Base-by-base conservation (phyloP, 2,113 vertebrate genomes). In the Proterorhinus semilunaris region DNA sequence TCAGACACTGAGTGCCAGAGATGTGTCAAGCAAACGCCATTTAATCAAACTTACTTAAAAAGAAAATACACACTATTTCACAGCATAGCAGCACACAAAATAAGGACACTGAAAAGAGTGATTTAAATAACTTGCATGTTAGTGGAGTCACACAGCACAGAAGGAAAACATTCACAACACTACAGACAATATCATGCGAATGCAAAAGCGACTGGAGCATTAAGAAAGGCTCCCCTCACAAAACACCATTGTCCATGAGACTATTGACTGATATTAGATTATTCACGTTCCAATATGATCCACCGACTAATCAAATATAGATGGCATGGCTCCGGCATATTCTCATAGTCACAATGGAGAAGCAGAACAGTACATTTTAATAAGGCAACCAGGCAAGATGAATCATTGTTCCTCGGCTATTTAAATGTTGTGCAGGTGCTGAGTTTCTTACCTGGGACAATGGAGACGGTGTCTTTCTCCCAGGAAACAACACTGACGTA, bases 381-480 rank as follows among this genome's bases (percentile, higher is more conserved):
- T 27, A 7, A 51, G 43, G 45, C 15, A 58, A 6, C 36, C 27
- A 12, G 42, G 8, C 6, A 43, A 7, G 36, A 43, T 15, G 2
- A 59, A 44, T 45, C 36, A n/a, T 44, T 61, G 5, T 13, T 44
- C 43, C 9, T 61, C 36, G 12, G 13, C 36, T 27, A 0, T 10
- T 44, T 44, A 42, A 44, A n/a, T 61, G 3, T 45, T 42, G 36
- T 58, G 7, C 0, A 15, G 27, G 6, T 58, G 53, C 8, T 36
- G 12, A 58, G 42, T 70, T 59, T 82, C 96, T 89, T 96, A 99
- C 98, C 98, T 94, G 97, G 94, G 90, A 93, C 86, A 88, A 99
- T 98, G 88, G 98, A 95, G 76, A 98, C 96, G 0, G 97, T 99
- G 93, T 99, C 98, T 89, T 96, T 99, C 91, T 99, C 98, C 97